Base-by-base conservation (phyloP, 2,888 invertebrate species). In the Napeogenes sylphis region DNA sequence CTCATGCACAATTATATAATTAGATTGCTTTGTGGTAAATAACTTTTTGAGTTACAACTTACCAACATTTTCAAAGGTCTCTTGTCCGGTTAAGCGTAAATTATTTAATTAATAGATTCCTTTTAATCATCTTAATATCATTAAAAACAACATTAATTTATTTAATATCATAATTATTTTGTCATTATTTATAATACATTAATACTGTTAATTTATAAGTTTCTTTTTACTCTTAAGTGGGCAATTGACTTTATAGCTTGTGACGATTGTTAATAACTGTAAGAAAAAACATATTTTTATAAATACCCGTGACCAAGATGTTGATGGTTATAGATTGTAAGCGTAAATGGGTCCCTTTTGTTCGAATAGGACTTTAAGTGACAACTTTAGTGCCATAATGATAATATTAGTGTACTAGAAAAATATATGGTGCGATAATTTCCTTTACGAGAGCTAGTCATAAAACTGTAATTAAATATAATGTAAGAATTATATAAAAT, bases 251-350 rank as follows among this genome's bases (percentile, higher is more conserved):
- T 61, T 47, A 45, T 14, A 53, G 57, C 66, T 62, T 64, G 62
- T 58, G 59, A 62, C 56, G 55, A 62, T 65, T 62, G 55, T 66
- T 67, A 63, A 65, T 61, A 64, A 82, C 72, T 65, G 45, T 84
- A 84, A 84, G 82, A 73, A 77, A 80, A 78, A 76, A 75, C 71
- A 84, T 87, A 87, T 88, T 88, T 88, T 87, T 87, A 75, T 87
- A 87, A 79, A 68, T 64, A 71, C 71, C 66, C 74, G 76, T 77
- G 87, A 87, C 87, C 87, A 87, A 87, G 75, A 77, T 69, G 68
- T 75, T 77, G 76, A 77, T 74, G 74, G 77, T 81, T 81, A 73
- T 76, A 74, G 42, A 64, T 47, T 65, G 51, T 67, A 63, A 63
- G 63, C 45, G 53, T 55, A 32, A 58, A 61, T 35, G 14, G 51